These are phyloP conservation scores for Polydrusus cervinus DNA, from an alignment of 2,888 invertebrate genomes.

Conservation along the genomic window DNA sequence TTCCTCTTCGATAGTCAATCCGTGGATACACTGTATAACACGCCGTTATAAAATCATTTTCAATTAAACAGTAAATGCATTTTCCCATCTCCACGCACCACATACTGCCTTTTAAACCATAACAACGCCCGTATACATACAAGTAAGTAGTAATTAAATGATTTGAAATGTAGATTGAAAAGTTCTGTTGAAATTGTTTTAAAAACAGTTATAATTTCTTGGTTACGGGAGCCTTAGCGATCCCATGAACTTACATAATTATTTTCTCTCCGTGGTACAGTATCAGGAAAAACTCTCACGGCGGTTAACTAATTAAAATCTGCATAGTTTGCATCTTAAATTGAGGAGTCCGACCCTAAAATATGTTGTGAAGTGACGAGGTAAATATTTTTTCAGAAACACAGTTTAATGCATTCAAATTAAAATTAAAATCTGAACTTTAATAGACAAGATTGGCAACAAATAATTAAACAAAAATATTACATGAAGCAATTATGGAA, in stretches of 20 bases:
- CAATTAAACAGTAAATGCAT: slow-evolving; percentile 25
- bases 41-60: background rate
- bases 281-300: background rate
- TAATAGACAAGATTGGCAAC: too few relatives aligned
- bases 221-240: background rate
- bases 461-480: too few relatives aligned
- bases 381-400: too few relatives aligned
- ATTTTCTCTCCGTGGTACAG: background rate
- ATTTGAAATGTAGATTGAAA: slow-evolving; percentile 46
- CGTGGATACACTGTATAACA: too few relatives aligned
- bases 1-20: too few relatives aligned
- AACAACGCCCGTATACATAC: slow-evolving; percentile 6
- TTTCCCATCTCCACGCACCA: slow-evolving; percentile 25
- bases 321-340: too few relatives aligned
- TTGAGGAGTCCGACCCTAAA: too few relatives aligned
- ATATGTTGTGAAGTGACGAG: too few relatives aligned
- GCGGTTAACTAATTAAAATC: background rate
- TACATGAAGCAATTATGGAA: too few relatives aligned
- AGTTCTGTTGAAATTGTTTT: slow-evolving; percentile 43
- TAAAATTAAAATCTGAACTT: too few relatives aligned
- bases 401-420: too few relatives aligned
- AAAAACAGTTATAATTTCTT: slow-evolving; percentile 32
- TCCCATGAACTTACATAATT: slow-evolving; percentile 19
- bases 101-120: slow-evolving; percentile 8
- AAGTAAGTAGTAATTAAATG: slow-evolving; percentile 18